Base-by-base conservation (phyloP, 2,888 invertebrate species). In the Agonopterix heracliana region DNA sequence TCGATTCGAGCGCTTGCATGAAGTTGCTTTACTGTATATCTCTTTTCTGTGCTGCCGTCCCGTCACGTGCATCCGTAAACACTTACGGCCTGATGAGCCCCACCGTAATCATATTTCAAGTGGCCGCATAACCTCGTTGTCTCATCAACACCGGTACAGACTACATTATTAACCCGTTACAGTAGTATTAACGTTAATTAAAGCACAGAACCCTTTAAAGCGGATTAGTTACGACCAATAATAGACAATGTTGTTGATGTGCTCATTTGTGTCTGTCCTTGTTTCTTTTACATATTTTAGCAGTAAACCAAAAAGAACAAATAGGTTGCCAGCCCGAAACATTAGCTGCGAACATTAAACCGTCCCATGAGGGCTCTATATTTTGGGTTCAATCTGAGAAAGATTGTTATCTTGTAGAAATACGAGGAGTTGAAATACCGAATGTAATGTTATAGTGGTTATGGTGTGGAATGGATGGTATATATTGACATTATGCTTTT, bases 1-100 rank as follows among this genome's bases (percentile, higher is more conserved):
- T 36, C 36, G 14, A 4, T 4, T 17, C 17, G 17, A 3, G 3
- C 4, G 17, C 4, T 2, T 17, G 17, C 17, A 17, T 17, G 17
- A 17, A 17, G 17, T 17, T 17, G 17, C 4, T 17, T 17, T 2
- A 17, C 17, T 17, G 17, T 17, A 17, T 17, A 17, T 3, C 17
- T 17, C 17, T 17, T 17, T 17, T 17, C 17, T 17, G 3, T 17
- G 41, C 11, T 9, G 57, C 49, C 61, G 64, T 61, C 63, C 63
- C 72, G 76, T 72, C 77, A 73, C 74, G 73, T 77, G 78, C 78
- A 77, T 77, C 73, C 75, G 71, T 74, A 77, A 78, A 77, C 79
- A 79, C 77, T 80, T 74, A 75, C 68, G 64, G 56, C 57, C 66
- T 76, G 77, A 78, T 73, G 76, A 78, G 69, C 66, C 72, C 69